Evolutionary conservation across 2,888 invertebrate species (phyloP), one percentile per base, ranked within the genome.

Genomic region (Trachelus tabidus): DNA sequence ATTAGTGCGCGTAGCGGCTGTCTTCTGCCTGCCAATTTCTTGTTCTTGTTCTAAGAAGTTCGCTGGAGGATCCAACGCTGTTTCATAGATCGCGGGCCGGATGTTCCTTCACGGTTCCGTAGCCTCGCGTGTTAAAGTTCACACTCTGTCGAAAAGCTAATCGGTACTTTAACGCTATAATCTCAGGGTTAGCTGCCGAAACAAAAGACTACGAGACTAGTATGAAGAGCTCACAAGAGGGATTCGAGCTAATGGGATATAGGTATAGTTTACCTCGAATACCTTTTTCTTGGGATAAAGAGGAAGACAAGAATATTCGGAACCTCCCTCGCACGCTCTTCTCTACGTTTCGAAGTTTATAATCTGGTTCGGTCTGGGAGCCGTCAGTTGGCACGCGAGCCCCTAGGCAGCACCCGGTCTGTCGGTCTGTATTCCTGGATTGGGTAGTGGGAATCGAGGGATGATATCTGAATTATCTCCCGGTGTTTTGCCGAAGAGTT

Each of bases 321-420:
- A 11, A 23, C 15, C 12, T 31, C 31, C 71, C 30, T 71, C 71
- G 71, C 71, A 34, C 71, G 71, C 33, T 34, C 71, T 71, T 23
- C 73, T 76, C n/a, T 79, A 76, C 83, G 82, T 85, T 85, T 85
- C 82, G 75, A 81, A 84, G 82, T 84, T 86, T 82, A 81, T 85
- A 88, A 88, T 85, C 84, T 82, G 85, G 81, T 76, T 80, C 81
- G 82, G 78, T 85, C 82, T 84, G 81, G 85, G 83, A 84, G 82
- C 84, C 88, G 89, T 89, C 89, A 89, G 89, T 88, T 89, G 89
- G 89, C 89, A 89, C 89, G 89, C 89, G 89, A 89, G 89, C 84
- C 87, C 84, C 79, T 75, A 40, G 78, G 79, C 75, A 84, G 85
- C 84, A 79, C 75, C 81, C 81, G 79, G 79, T 77, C 80, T 82